A percentile compares a stretch with the other conserved stretches of the same genome.
Evolutionary conservation across 2,797 vertebrate species (phyloP).

Genomic region (Aplochiton taeniatus): DNA sequence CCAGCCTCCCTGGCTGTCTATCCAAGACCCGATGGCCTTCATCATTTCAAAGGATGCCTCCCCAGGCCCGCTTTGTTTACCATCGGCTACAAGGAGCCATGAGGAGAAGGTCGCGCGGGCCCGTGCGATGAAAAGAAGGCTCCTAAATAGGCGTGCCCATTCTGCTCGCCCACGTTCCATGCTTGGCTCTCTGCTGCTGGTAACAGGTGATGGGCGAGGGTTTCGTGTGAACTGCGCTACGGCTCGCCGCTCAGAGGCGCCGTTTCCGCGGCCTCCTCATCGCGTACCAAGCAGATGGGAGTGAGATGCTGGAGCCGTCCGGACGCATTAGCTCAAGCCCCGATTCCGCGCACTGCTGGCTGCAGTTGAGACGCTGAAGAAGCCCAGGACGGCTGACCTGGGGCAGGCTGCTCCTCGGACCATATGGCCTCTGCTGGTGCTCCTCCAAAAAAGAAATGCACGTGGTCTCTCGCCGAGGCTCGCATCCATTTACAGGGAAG

Average conservation of each 20-base stretch:
- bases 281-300: conserved; percentile 47
- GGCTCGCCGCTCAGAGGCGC: neutral
- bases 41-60: too few species aligned
- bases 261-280: conserved; percentile 4
- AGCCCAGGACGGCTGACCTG: conserved; percentile 2
- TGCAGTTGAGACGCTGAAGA: conserved; percentile 21
- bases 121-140: too few species aligned
- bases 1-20: too few species aligned
- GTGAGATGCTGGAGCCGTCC: conserved; percentile 42
- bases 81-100: too few species aligned
- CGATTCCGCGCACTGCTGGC: conserved; percentile 41
- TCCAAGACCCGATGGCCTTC: too few species aligned
- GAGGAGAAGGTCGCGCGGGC: too few species aligned
- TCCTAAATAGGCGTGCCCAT: too few species aligned
- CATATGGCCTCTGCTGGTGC: conserved; percentile 43
- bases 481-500: neutral
- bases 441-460: too few species aligned
- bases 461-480: too few species aligned
- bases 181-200: neutral
- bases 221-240: neutral
- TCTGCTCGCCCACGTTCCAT: neutral
- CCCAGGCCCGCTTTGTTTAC: too few species aligned
- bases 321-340: conserved; percentile 51
- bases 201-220: conserved; percentile 16
- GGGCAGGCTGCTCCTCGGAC: conserved; percentile 17